These are phyloP conservation scores for Psittacula echo DNA, from an alignment of 2,797 vertebrate species.

Conservation along the genomic window DNA sequence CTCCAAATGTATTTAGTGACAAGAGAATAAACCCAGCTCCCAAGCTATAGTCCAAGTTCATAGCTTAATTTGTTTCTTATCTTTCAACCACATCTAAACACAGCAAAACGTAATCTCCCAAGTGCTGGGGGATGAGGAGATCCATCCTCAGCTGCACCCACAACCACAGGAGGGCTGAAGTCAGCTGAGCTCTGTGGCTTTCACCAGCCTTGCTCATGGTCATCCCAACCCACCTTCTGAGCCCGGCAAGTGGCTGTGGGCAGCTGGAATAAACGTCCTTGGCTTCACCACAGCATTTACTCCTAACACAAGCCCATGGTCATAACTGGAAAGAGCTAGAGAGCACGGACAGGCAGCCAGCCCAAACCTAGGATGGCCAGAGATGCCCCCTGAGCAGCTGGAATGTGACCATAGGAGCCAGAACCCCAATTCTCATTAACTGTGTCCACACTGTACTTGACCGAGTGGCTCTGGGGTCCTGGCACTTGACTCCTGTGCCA, in stretches of 20 bases:
- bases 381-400: background rate
- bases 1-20: background rate
- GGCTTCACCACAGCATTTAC: background rate
- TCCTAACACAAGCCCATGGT: background rate
- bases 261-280: background rate
- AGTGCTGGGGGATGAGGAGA: background rate
- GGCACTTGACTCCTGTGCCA: background rate
- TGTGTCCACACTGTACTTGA: background rate
- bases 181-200: background rate
- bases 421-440: background rate
- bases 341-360: background rate
- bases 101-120: background rate
- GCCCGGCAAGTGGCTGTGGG: fast-evolving
- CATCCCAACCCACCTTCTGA: fast-evolving
- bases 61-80: background rate
- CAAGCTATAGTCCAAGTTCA: background rate
- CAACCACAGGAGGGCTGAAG: background rate
- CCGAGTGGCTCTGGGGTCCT: background rate
- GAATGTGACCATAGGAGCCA: background rate
- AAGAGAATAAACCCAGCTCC: background rate
- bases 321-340: background rate
- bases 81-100: background rate
- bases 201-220: background rate
- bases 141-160: background rate
- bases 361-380: background rate